Evolutionary conservation across 2,113 vertebrate species (phyloP).

Genomic region (Synchiropus splendidus): DNA sequence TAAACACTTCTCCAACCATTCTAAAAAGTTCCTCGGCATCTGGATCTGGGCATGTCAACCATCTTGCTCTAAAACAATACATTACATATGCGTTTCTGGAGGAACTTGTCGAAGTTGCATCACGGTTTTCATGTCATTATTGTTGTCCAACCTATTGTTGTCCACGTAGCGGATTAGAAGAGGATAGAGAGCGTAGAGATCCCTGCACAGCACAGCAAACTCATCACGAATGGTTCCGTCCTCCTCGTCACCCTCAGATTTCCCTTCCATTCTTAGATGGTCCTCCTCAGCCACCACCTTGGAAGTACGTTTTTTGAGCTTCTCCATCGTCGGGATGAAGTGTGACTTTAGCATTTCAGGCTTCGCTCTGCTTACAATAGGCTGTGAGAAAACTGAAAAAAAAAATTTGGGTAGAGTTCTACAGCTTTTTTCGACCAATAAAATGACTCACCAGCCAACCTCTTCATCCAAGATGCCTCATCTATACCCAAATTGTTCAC

Average conservation of each 20-base stretch:
- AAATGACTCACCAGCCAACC: constrained; percentile 75
- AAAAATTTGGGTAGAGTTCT: not conserved
- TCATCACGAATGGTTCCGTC: constrained; percentile 85
- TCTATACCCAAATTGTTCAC: constrained; percentile 96
- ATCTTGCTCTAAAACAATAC: constrained; percentile 70
- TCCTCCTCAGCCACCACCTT: constrained; percentile 93
- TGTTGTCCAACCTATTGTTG: constrained; percentile 79
- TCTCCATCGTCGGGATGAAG: constrained; percentile 90
- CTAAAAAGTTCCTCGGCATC: constrained; percentile 89
- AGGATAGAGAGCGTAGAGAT: constrained; percentile 89
- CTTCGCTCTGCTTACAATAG: constrained; percentile 84
- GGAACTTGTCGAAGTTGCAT: no score
- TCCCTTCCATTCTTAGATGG: constrained; percentile 84
- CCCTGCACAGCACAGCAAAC: constrained; percentile 89
- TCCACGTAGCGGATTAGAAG: constrained; percentile 93
- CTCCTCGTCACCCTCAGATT: constrained; percentile 76
- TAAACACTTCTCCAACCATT: constrained; percentile 93
- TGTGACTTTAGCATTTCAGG: constrained; percentile 87
- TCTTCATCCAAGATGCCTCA: constrained; percentile 94
- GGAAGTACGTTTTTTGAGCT: constrained; percentile 81
- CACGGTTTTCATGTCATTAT: not conserved
- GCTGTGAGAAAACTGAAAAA: constrained; percentile 84
- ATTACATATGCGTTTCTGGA: not conserved
- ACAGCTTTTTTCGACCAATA: not conserved
- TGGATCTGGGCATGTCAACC: constrained; percentile 79